Conservation (phyloP, 2,888 invertebrate genomes). For the Beris morrisii region DNA sequence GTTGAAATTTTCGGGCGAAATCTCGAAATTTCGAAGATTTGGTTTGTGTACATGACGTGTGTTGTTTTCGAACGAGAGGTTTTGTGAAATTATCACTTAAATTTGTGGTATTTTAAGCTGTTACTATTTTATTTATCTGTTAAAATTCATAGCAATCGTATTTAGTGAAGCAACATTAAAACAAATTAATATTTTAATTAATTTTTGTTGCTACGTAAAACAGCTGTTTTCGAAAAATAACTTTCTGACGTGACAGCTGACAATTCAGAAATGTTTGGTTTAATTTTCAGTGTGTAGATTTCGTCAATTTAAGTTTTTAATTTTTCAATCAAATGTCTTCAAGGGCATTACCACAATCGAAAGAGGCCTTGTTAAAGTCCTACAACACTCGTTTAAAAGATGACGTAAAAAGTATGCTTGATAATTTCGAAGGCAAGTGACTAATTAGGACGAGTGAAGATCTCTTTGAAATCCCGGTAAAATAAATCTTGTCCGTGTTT, state of each 20-base stretch:
- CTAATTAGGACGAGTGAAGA: no score
- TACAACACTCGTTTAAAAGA: constrained; percentile 94
- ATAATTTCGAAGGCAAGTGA: constrained; percentile 87
- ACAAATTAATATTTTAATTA: no score
- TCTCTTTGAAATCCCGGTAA: background rate
- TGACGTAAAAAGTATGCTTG: constrained; percentile 95
- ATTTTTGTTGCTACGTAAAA: background rate
- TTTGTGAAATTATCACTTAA: constrained; percentile 4
- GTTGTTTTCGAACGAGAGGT: background rate
- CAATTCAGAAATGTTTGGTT: no score
- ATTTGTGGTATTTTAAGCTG: background rate
- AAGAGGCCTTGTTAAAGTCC: constrained; percentile 92
- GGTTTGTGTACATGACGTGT: constrained; percentile 14
- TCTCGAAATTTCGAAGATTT: constrained; percentile 17
- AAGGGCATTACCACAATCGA: constrained; percentile 82
- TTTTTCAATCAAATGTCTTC: constrained; percentile 41
- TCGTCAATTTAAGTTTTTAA: background rate
- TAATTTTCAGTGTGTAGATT: no score
- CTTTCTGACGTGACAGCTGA: background rate
- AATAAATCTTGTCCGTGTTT: background rate
- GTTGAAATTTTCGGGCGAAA: constrained; percentile 12
- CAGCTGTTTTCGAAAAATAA: constrained; percentile 20
- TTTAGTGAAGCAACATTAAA: no score
- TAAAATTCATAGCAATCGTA: no score
- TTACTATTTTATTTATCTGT: no score